Conservation (phyloP, 64 coral and sea anemone species). For the Pachyseris speciosa region DNA sequence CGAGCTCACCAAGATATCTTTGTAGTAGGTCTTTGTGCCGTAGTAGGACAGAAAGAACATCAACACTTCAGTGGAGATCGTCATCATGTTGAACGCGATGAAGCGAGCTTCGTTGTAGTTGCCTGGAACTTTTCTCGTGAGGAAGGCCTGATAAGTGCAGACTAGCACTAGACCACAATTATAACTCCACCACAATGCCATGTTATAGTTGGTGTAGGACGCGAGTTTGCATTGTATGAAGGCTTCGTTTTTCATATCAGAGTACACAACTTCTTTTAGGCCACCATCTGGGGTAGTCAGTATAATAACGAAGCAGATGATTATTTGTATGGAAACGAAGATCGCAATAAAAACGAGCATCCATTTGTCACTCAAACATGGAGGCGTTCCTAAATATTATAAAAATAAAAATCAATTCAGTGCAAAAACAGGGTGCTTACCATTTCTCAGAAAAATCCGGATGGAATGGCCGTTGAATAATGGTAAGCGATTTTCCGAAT, state of each 20-base stretch:
- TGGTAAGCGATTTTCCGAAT: no score
- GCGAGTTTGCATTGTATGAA: constrained; percentile 75
- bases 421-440: no score
- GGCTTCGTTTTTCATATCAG: constrained; percentile 39
- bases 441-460: no score
- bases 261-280: constrained; percentile 66
- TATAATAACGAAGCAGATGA: constrained; percentile 58
- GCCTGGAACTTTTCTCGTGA: constrained; percentile 85
- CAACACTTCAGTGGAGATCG: constrained; percentile 77
- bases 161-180: constrained; percentile 82
- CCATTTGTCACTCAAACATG: constrained; percentile 82
- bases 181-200: constrained; percentile 84
- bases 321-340: constrained; percentile 62
- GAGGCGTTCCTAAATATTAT: constrained; percentile 55
- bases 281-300: constrained; percentile 19
- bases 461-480: no score
- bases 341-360: constrained; percentile 65
- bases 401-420: no score
- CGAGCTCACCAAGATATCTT: constrained; percentile 68
- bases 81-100: constrained; percentile 97
- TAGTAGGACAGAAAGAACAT: constrained; percentile 88
- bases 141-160: constrained; percentile 91
- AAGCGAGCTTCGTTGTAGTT: constrained; percentile 96
- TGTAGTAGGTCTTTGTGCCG: constrained; percentile 74
- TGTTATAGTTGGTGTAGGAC: constrained; percentile 64